Percentiles rank a stretch among this genome's conserved stretches.
phyloP scores from a whole-genome alignment of 92 coral and sea anemone genomes.

The Paragorgia papillata region DNA sequence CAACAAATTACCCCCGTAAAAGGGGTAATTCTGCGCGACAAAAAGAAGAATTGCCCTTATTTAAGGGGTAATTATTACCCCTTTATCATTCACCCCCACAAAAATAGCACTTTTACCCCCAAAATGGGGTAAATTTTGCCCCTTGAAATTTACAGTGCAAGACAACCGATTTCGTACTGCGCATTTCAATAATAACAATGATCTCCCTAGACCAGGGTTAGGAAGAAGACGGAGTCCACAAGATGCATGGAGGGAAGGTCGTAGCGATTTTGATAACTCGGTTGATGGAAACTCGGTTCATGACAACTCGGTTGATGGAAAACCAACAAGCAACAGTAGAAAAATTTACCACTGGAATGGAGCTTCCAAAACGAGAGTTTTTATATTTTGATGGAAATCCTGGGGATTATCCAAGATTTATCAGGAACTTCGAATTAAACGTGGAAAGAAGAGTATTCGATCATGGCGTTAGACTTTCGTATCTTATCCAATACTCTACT shows the following conservation, averaged over 20 bases:
- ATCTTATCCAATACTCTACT: constrained; percentile 56
- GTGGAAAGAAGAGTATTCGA: constrained; percentile 39
- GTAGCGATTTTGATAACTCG: neutral
- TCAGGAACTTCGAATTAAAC: constrained; percentile 59
- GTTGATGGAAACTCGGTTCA: too few species aligned
- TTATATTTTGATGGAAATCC: constrained; percentile 64
- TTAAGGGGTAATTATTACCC: too few species aligned
- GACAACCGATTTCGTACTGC: neutral
- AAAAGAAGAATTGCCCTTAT: too few species aligned
- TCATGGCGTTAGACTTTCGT: constrained; percentile 43
- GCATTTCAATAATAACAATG: neutral
- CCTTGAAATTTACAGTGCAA: too few species aligned
- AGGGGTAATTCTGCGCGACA: too few species aligned
- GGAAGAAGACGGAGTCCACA: neutral
- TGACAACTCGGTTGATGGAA: constrained; percentile 5
- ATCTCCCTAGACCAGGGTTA: neutral
- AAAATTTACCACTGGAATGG: constrained; percentile 23
- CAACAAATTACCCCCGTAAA: too few species aligned
- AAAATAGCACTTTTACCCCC: too few species aligned
- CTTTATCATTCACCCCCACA: too few species aligned
- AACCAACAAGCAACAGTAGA: constrained; percentile 11
- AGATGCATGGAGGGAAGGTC: neutral
- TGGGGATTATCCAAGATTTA: constrained; percentile 46
- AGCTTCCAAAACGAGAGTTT: constrained; percentile 59
- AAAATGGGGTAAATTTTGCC: too few species aligned